A percentile compares a stretch with the other conserved stretches of the same genome.
Conservation (phyloP, 2,113 vertebrate genomes). For the Sus scrofa region DNA sequence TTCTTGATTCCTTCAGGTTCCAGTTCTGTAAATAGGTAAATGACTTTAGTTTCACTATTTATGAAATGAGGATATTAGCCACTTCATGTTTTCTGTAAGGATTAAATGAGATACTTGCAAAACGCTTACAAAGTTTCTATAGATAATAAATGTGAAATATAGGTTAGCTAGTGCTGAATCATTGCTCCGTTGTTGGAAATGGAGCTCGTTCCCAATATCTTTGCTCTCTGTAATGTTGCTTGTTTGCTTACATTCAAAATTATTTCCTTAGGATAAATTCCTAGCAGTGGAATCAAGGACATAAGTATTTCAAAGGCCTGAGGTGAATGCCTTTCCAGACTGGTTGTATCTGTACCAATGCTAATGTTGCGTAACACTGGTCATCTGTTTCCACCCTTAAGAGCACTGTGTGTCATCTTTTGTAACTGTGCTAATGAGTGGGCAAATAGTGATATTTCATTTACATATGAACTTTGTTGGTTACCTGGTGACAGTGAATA, state of each 20-base stretch:
- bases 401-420: neutral
- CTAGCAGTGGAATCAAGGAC: neutral
- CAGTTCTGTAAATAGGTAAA: neutral
- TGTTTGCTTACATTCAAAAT: constrained; percentile 17
- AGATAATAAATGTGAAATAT: constrained; percentile 21
- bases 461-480: constrained; percentile 43
- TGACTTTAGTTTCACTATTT: constrained; percentile 32
- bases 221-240: constrained; percentile 15
- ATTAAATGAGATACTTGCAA: constrained; percentile 2
- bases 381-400: neutral
- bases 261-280: constrained; percentile 57
- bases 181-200: neutral
- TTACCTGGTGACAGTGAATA: constrained; percentile 21
- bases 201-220: neutral
- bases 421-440: constrained; percentile 31
- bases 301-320: constrained; percentile 27
- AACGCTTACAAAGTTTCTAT: neutral
- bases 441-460: constrained; percentile 23
- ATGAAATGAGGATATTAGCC: constrained; percentile 45
- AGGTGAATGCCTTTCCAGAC: constrained; percentile 20
- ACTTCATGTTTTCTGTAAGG: constrained; percentile 10
- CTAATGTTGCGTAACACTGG: neutral
- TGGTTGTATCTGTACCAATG: neutral
- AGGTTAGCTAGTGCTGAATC: neutral
- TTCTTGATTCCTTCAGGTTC: neutral